Base-by-base conservation (phyloP, 2,888 invertebrate genomes). In the Cheiracanthium punctorium region DNA sequence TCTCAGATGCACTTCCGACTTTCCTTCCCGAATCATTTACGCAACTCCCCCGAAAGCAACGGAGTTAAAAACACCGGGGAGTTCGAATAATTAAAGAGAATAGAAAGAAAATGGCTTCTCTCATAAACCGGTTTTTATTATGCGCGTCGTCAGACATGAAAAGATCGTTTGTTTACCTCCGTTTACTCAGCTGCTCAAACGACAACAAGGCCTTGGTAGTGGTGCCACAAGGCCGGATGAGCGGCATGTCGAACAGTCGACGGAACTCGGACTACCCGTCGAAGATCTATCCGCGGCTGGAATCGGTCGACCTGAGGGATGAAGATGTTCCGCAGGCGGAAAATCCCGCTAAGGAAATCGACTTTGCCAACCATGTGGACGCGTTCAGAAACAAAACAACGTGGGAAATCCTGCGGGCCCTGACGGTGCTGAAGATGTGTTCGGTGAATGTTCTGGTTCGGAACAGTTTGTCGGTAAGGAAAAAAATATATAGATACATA, bases 391-490 rank as follows among this genome's bases (percentile, higher is more conserved):
- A 91, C 80, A 92, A 92, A 89, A 91, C 90, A 8, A 92, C 91
- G 0, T 90, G 89, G 32, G 93, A 93, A 88, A 87, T 93, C 0
- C 30, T 92, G 0, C 88, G 93, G 69, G 92, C 92, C 0, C 89
- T 92, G 17, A 82, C 92, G 10, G 93, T 93, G 0, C 91, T 93
- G 37, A 90, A 91, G 32, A 82, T 93, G 33, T 93, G 93, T 88
- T 91, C 92, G 0, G 88, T 91, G 20, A 90, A 92, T 65, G 88
- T 89, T 5, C 88, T 93, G 2, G 93, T 93, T 0, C 91, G 92
- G 65, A 91, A 92, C 79, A 92, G 93, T 85, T 90, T 91, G 41
- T 82, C 91, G 91, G 93, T 93, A 90, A 88, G 79, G 70, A n/a
- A n/a, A n/a, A n/a, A n/a, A n/a, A n/a, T n/a, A n/a, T n/a, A n/a